These are phyloP conservation scores for Apodemus sylvaticus DNA, from an alignment of 2,113 vertebrate species.

Conservation along the genomic window DNA sequence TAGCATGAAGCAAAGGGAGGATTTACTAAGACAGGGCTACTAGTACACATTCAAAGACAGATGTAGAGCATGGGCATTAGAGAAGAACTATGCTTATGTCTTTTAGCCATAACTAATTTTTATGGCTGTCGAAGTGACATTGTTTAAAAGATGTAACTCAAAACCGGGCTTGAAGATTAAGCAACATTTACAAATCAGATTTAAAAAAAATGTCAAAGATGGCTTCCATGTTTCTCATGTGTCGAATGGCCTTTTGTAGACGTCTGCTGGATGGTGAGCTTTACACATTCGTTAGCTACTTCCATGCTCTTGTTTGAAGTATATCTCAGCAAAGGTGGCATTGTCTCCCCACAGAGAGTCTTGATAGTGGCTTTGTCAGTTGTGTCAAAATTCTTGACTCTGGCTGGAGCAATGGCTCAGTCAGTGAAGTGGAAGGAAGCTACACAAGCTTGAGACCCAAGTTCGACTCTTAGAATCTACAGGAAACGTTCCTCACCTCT, in stretches of 20 bases:
- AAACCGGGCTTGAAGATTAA: background rate
- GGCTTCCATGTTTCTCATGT: background rate
- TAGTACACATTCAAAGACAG: background rate
- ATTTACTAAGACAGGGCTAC: background rate
- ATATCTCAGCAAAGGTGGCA: background rate
- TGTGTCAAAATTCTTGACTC: background rate
- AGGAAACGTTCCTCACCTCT: background rate
- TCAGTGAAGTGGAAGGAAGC: background rate
- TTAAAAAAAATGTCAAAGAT: background rate
- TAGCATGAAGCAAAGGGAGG: background rate
- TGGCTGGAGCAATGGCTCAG: background rate
- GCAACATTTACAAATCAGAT: background rate
- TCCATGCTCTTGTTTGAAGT: background rate
- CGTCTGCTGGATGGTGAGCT: background rate
- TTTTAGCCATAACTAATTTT: background rate
- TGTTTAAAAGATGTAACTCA: background rate
- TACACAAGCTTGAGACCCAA: background rate
- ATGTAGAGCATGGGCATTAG: background rate
- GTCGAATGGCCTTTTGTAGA: too few relatives aligned
- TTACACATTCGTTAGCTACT: background rate
- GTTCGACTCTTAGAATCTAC: background rate
- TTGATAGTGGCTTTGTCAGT: background rate
- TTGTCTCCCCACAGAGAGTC: background rate
- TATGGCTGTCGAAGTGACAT: background rate
- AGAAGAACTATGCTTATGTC: background rate